Percentiles rank a stretch among this genome's conserved stretches.
These are phyloP conservation scores for Laticauda laticaudata DNA, from an alignment of 2,113 vertebrate species.

Conservation along the genomic window DNA sequence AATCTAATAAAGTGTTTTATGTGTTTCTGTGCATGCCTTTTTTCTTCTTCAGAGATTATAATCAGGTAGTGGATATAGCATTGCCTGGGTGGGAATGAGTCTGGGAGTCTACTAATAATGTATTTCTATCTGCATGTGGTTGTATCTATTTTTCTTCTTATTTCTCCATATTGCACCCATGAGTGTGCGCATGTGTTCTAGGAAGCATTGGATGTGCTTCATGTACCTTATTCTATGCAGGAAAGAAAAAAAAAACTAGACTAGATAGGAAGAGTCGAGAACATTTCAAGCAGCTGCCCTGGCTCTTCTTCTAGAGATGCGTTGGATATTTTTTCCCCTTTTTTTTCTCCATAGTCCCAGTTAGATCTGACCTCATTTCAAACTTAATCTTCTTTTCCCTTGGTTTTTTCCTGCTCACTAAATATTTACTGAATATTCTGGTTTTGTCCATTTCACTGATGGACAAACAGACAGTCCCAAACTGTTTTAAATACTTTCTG, in stretches of 20 bases:
- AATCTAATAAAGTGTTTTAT: background rate
- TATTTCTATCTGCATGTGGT: background rate
- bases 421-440: background rate
- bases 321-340: background rate
- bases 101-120: background rate
- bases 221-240: background rate
- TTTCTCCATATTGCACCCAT: background rate
- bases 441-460: background rate
- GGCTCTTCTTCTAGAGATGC: background rate
- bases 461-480: background rate
- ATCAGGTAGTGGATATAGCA: background rate
- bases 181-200: background rate
- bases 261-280: background rate
- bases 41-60: background rate
- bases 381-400: background rate
- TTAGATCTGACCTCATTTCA: background rate
- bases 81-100: background rate
- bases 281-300: background rate
- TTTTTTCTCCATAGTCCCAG: background rate
- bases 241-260: background rate
- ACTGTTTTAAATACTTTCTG: background rate
- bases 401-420: background rate
- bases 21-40: background rate
- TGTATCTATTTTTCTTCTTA: background rate
- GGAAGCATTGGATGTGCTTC: background rate